These are phyloP conservation scores for Proisotoma minuta DNA, from an alignment of 2,888 invertebrate species.

Conservation along the genomic window DNA sequence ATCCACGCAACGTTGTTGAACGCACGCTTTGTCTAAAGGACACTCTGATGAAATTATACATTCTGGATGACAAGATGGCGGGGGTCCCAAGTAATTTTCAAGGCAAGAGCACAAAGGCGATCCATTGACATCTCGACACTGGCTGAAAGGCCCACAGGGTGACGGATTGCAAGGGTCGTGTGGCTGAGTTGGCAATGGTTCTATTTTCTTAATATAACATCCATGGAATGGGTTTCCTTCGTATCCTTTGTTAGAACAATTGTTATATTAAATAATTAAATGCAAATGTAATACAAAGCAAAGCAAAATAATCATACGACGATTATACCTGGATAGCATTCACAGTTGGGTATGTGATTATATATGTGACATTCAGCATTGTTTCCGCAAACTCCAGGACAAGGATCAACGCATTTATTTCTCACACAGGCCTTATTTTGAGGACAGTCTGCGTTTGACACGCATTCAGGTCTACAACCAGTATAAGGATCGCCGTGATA, in stretches of 20 bases:
- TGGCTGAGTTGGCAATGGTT: slow-evolving; percentile 24
- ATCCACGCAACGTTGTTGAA: slow-evolving; percentile 55
- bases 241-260: too few species aligned
- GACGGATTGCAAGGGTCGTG: slow-evolving; percentile 64
- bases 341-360: slow-evolving; percentile 78
- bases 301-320: too few species aligned
- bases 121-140: slow-evolving; percentile 61
- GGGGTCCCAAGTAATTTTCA: slow-evolving; percentile 53
- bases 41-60: slow-evolving; percentile 47
- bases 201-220: slow-evolving; percentile 56
- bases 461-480: slow-evolving; percentile 73
- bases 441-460: slow-evolving; percentile 77
- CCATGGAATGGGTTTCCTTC: slow-evolving; percentile 73
- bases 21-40: slow-evolving; percentile 40
- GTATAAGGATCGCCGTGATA: slow-evolving; percentile 69
- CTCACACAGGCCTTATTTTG: slow-evolving; percentile 75
- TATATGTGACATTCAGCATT: slow-evolving; percentile 62
- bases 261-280: too few species aligned
- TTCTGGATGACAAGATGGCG: slow-evolving; percentile 62
- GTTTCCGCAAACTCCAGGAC: slow-evolving; percentile 42
- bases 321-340: slow-evolving; percentile 67
- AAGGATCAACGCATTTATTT: slow-evolving; percentile 69
- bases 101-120: slow-evolving; percentile 58
- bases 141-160: slow-evolving; percentile 66
- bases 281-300: too few species aligned